Evolutionary conservation across 2,797 vertebrate genomes (phyloP).

Genomic region (Clarias pachynema): DNA sequence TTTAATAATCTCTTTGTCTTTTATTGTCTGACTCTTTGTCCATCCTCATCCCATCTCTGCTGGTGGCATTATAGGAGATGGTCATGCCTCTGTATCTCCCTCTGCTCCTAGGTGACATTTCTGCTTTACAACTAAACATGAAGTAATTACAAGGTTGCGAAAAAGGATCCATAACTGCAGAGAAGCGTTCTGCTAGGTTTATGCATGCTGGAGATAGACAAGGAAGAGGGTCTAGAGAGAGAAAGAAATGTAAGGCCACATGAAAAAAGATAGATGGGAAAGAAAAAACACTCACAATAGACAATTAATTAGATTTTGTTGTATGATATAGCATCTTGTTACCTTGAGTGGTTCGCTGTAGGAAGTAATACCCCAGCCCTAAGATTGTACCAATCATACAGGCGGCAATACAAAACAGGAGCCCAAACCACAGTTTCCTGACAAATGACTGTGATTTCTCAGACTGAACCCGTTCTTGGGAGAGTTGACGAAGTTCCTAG

Average conservation of each 20-base stretch:
- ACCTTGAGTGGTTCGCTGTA: constrained; percentile 42
- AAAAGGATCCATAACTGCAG: constrained; percentile 76
- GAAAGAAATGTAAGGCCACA: not conserved
- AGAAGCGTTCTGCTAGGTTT: constrained; percentile 69
- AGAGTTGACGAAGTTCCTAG: constrained; percentile 25
- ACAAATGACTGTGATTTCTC: constrained; percentile 44
- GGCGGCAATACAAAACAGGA: constrained; percentile 57
- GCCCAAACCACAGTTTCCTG: constrained; percentile 51
- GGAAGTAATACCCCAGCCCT: constrained; percentile 61
- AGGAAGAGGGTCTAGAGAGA: constrained; percentile 59
- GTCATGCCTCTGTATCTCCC: constrained; percentile 60
- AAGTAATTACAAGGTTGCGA: constrained; percentile 86
- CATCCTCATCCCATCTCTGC: constrained; percentile 41
- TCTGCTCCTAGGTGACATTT: constrained; percentile 38
- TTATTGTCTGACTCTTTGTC: constrained; percentile 34
- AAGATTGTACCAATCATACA: constrained; percentile 58
- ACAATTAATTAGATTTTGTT: not conserved
- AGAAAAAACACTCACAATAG: not conserved
- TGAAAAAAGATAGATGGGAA: not conserved
- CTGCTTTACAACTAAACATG: constrained; percentile 77
- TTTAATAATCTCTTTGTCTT: constrained; percentile 16
- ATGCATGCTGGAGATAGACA: constrained; percentile 75
- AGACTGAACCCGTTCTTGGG: constrained; percentile 29
- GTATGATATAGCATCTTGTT: not conserved
- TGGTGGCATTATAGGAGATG: constrained; percentile 48